Evolutionary conservation across 2,113 vertebrate genomes (phyloP).

Genomic region (Lagenorhynchus albirostris): DNA sequence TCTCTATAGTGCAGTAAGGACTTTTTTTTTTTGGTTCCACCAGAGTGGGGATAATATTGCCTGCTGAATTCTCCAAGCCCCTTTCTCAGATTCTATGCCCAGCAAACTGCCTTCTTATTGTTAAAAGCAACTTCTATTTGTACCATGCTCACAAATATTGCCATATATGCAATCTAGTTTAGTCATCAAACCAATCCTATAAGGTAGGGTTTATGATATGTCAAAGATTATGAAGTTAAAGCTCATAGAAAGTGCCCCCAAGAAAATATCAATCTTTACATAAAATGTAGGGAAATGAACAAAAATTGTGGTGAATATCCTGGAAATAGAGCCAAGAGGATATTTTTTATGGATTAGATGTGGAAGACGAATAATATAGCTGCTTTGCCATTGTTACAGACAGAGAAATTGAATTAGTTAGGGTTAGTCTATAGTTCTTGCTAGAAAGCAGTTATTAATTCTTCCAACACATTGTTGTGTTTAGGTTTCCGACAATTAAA

Average conservation of each 20-base stretch:
- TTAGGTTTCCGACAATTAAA: background rate
- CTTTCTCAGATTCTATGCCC: background rate
- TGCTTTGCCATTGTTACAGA: background rate
- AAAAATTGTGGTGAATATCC: background rate
- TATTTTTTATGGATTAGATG: background rate
- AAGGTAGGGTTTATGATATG: background rate
- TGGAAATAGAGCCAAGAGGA: background rate
- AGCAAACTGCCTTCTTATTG: background rate
- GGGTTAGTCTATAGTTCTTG: background rate
- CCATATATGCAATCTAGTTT: background rate
- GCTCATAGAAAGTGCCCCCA: background rate
- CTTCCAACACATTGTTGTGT: background rate
- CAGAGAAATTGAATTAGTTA: background rate
- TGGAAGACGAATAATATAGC: background rate
- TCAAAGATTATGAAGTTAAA: slow-evolving; percentile 12
- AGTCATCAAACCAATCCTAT: background rate
- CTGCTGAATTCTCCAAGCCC: background rate
- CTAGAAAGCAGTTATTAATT: slow-evolving; percentile 4
- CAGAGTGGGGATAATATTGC: background rate
- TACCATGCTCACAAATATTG: background rate
- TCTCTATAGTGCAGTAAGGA: background rate
- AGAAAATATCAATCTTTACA: background rate
- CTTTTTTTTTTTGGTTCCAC: background rate
- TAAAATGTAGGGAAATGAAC: slow-evolving; percentile 3
- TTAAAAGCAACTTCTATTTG: background rate